Evolutionary conservation across 2,888 invertebrate species (phyloP).

Genomic region (Chaetogeoica ovagalla): DNA sequence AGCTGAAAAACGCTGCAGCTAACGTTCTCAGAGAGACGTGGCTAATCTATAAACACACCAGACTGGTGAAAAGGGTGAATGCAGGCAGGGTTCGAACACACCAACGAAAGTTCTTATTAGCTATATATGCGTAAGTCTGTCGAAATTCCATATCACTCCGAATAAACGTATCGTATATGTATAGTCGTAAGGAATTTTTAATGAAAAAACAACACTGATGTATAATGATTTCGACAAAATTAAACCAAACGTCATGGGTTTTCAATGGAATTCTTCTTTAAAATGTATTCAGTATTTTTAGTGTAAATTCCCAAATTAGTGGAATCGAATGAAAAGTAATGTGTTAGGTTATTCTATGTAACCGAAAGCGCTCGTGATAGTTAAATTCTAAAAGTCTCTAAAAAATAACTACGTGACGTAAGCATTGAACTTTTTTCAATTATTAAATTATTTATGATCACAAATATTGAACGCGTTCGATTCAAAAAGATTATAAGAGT

Average conservation of each 20-base stretch:
- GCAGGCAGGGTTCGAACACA: constrained; percentile 95
- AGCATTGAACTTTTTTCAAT: constrained; percentile 3
- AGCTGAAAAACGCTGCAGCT: constrained; percentile 99
- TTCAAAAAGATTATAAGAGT: not conserved
- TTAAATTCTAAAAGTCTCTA: constrained; percentile 13
- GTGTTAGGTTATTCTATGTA: not conserved
- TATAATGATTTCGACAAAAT: too few relatives aligned
- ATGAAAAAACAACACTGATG: too few relatives aligned
- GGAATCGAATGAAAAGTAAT: constrained; percentile 1
- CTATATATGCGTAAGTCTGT: constrained; percentile 93
- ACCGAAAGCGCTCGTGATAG: not conserved
- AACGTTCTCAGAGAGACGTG: constrained; percentile 99
- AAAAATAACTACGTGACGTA: not conserved
- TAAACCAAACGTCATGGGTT: too few relatives aligned
- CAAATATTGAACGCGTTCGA: not conserved
- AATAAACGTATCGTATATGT: not conserved
- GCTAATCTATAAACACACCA: constrained; percentile 99
- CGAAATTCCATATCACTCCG: not conserved
- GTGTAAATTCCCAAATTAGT: too few relatives aligned
- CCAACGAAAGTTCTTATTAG: constrained; percentile 97
- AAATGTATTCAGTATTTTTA: too few relatives aligned
- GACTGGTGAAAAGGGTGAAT: constrained; percentile 95
- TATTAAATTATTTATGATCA: constrained; percentile 5
- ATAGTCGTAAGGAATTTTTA: too few relatives aligned
- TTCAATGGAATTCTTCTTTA: too few relatives aligned